Evolutionary conservation across 2,797 vertebrate species (phyloP), one percentile per base, ranked within the genome.

Genomic region (Megaceryle alcyon): DNA sequence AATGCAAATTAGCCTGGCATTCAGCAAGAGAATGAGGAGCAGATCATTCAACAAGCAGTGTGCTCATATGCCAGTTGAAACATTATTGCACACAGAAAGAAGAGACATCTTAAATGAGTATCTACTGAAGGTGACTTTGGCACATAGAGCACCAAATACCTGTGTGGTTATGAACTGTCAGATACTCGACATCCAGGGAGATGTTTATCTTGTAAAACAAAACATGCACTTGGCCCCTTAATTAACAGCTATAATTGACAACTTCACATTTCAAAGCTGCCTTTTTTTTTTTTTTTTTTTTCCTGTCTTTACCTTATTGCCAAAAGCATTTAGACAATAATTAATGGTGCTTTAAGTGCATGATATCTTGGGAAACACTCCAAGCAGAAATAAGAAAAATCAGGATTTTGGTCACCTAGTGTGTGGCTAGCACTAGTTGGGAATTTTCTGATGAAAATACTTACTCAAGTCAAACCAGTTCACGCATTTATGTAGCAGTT

Each of bases 201-300:
- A 96, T 98, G 97, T 97, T 97, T 98, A 96, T 97, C 96, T 98
- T 98, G 96, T 98, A 98, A 98, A 98, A 98, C 98, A 98, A 98
- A 98, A 97, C 92, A 94, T 95, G 96, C 97, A 97, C 95, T 96
- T 98, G 97, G 96, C 92, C 96, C 96, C 96, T 97, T 98, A 97
- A 98, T 98, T 98, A 97, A 97, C 96, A 97, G 96, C 97, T 96
- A 91, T 98, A 98, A 98, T 97, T 97, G 97, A 97, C 96, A 97
- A 96, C 96, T 97, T 97, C 88, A 97, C 92, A 96, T 91, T 48
- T 56, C 91, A 86, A 86, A 97, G 94, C 90, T n/a, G n/a, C n/a
- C n/a, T n/a, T 25, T 94, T 82, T 25, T 94, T 82, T 65, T 92
- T 95, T 33, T 91, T 25, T 94, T 82, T 25, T 94, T 82, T 65